A percentile compares a stretch with the other conserved stretches of the same genome.
Evolutionary conservation across 92 coral and sea anemone species (phyloP).

Genomic region (Hydrozoanthus gracilis): DNA sequence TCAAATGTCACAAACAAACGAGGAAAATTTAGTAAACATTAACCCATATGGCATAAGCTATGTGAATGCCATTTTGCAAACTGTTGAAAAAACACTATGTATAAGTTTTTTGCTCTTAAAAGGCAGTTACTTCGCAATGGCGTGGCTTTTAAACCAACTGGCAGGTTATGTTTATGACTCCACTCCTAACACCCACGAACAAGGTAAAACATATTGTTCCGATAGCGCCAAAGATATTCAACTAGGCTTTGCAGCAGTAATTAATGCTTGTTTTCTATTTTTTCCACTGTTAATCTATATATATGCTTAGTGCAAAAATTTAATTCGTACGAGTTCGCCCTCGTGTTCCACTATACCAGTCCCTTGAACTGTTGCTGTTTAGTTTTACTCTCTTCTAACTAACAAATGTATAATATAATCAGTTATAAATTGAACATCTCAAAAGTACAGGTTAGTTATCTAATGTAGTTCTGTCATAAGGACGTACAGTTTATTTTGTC

Average conservation of each 20-base stretch:
- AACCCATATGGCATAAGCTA: neutral
- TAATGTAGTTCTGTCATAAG: too few species aligned
- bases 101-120: constrained; percentile 7
- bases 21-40: constrained; percentile 10
- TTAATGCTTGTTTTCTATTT: neutral
- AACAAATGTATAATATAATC: too few species aligned
- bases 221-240: neutral
- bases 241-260: neutral
- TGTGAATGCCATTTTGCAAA: neutral
- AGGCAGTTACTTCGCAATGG: neutral
- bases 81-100: neutral
- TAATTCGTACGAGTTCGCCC: too few species aligned
- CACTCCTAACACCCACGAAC: neutral
- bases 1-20: neutral
- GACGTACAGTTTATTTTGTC: too few species aligned
- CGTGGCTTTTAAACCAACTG: constrained; percentile 12
- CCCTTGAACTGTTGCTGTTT: too few species aligned
- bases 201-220: constrained; percentile 5
- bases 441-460: too few species aligned
- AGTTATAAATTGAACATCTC: too few species aligned
- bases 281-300: too few species aligned
- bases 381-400: too few species aligned
- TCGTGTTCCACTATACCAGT: too few species aligned
- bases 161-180: neutral
- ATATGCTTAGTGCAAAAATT: too few species aligned